Conservation (phyloP, 2,888 invertebrate species). For the Phania funesta region DNA sequence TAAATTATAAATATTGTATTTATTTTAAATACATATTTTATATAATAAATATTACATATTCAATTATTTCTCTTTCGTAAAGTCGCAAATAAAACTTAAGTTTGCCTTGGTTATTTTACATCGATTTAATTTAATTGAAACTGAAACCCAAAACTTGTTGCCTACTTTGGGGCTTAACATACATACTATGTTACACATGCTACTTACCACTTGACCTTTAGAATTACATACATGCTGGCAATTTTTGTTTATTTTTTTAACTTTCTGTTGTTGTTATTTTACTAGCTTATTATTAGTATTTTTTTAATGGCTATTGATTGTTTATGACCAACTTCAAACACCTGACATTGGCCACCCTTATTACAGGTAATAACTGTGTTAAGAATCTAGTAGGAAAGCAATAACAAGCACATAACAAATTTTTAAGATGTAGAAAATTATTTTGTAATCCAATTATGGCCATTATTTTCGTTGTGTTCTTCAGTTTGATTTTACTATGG, state of each 20-base stretch:
- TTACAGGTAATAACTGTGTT: conserved; percentile 59
- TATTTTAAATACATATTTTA: background rate
- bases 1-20: background rate
- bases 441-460: conserved; percentile 60
- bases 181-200: conserved; percentile 18
- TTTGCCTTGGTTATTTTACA: background rate
- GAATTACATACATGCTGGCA: conserved; percentile 72
- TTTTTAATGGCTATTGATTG: conserved; percentile 23
- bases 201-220: conserved; percentile 68
- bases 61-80: background rate
- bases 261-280: background rate
- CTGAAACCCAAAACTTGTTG: conserved; percentile 33
- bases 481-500: conserved; percentile 48
- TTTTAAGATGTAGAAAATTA: background rate
- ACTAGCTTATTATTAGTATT: background rate
- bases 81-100: background rate
- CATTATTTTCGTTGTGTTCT: conserved; percentile 27
- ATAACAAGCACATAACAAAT: background rate
- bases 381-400: conserved; percentile 43
- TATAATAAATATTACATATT: background rate
- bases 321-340: conserved; percentile 43
- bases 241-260: background rate
- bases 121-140: background rate
- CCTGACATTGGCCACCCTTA: conserved; percentile 74
- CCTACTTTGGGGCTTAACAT: conserved; percentile 69